A percentile compares a stretch with the other conserved stretches of the same genome.
Evolutionary conservation across 92 coral and sea anemone species (phyloP).

Genomic region (Anthopleura xanthogrammica): DNA sequence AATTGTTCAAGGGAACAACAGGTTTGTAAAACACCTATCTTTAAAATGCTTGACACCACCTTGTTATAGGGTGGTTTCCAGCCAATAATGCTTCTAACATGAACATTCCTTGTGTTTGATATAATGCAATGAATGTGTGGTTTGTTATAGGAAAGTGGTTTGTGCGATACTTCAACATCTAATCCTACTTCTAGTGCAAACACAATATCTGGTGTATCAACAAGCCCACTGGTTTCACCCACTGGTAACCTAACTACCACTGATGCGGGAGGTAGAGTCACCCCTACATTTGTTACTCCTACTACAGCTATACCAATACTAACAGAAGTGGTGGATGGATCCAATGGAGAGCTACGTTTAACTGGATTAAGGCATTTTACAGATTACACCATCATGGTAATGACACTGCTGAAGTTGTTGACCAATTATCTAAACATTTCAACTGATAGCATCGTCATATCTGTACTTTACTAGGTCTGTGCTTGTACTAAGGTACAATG

Average conservation of each 20-base stretch:
- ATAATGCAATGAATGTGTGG: too few species aligned
- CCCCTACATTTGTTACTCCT: conserved; percentile 20
- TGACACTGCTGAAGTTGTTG: not conserved
- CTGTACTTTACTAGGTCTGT: conserved; percentile 54
- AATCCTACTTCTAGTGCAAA: conserved; percentile 12
- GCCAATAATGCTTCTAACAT: too few species aligned
- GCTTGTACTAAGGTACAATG: conserved; percentile 78
- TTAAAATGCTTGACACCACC: not conserved
- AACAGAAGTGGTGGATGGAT: conserved; percentile 33
- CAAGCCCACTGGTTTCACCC: conserved; percentile 21
- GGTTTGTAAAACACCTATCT: conserved; percentile 30
- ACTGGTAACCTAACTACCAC: not conserved
- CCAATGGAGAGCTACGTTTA: conserved; percentile 31
- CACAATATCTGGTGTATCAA: not conserved
- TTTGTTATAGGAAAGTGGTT: not conserved
- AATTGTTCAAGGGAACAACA: conserved; percentile 68
- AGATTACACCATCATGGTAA: conserved; percentile 67
- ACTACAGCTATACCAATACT: conserved; percentile 17
- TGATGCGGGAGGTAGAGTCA: not conserved
- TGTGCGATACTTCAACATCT: conserved; percentile 18
- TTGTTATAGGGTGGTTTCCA: too few species aligned
- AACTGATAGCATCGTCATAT: not conserved
- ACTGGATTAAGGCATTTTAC: conserved; percentile 60
- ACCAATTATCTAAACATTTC: not conserved
- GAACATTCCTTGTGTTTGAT: too few species aligned